These are phyloP conservation scores for Germaria angustata DNA, from an alignment of 2,888 invertebrate genomes.

Conservation along the genomic window DNA sequence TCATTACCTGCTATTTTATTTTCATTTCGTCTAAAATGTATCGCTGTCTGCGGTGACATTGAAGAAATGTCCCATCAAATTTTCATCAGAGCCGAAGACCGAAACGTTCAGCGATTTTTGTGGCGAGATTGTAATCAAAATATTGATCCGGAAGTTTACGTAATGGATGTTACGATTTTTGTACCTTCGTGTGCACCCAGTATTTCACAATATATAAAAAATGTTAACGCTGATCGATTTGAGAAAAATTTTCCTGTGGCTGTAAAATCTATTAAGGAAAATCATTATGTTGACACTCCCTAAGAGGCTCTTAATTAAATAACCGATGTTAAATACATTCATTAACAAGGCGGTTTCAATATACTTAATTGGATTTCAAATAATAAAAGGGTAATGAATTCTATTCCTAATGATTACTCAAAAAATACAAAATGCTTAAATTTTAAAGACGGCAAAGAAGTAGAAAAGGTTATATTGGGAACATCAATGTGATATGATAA, in stretches of 20 bases:
- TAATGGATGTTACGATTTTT: slow-evolving; percentile 33
- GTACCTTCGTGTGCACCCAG: slow-evolving; percentile 29
- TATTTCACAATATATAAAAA: slow-evolving; percentile 43
- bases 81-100: background rate
- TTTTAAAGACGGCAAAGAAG: background rate
- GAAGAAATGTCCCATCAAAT: background rate
- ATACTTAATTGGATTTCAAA: too few species aligned
- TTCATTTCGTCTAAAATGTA: background rate
- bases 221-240: slow-evolving; percentile 24
- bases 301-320: too few species aligned
- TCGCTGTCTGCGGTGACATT: background rate
- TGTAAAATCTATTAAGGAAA: too few species aligned
- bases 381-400: too few species aligned
- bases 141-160: slow-evolving; percentile 26
- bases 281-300: too few species aligned
- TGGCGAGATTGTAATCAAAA: slow-evolving; percentile 28
- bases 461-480: slow-evolving; percentile 42
- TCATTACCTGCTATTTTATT: slow-evolving; percentile 40
- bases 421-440: too few species aligned
- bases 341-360: too few species aligned
- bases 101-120: background rate
- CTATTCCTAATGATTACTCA: too few species aligned
- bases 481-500: background rate
- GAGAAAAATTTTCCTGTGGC: background rate
- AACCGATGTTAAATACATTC: too few species aligned